Base-by-base conservation (phyloP, 2,113 vertebrate genomes). In the Empidonax traillii region DNA sequence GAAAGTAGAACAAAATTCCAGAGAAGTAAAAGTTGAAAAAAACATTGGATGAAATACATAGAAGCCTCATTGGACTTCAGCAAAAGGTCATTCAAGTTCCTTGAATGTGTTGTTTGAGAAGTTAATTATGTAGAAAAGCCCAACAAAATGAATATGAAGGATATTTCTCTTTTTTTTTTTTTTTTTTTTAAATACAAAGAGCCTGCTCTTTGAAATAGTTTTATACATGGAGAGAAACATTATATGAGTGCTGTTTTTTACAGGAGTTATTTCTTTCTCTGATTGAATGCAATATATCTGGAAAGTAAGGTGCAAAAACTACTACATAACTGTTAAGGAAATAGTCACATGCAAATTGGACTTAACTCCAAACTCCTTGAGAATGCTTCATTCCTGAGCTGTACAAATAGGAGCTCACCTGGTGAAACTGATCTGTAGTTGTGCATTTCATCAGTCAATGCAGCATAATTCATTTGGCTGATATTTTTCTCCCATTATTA, bases 61-160 rank as follows among this genome's bases (percentile, higher is more conserved):
- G 41, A 72, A 82, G 28, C 41, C 13, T 78, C 24, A 14, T 23
- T 75, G 9, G 51, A 31, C 46, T 74, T 85, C 31, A 85, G 47
- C 33, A 77, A 62, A 55, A 66, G 52, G 62, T 87, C 41, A 61
- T 43, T 85, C 22, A 18, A 46, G 51, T 21, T 91, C 28, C 44
- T 35, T 88, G 56, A 35, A 35, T 35, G 85, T 96, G 90, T 95
- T 94, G 23, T 94, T 65, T 88, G 46, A 71, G 63, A 92, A 79
- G n/a, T 95, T 90, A 89, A 80, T 74, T 94, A 81, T 89, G 39
- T 93, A 61, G 43, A 51, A 92, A 63, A 83, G 47, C 82, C n/a
- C 44, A 72, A 22, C 6, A 6, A 84, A 92, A 52, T 79, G 11
- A 79, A 10, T 86, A 31, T 49, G 39, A 61, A 27, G 14, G 12